A percentile compares a stretch with the other conserved stretches of the same genome.
These are phyloP conservation scores for Lamproptera curius DNA, from an alignment of 2,888 invertebrate species.

Conservation along the genomic window DNA sequence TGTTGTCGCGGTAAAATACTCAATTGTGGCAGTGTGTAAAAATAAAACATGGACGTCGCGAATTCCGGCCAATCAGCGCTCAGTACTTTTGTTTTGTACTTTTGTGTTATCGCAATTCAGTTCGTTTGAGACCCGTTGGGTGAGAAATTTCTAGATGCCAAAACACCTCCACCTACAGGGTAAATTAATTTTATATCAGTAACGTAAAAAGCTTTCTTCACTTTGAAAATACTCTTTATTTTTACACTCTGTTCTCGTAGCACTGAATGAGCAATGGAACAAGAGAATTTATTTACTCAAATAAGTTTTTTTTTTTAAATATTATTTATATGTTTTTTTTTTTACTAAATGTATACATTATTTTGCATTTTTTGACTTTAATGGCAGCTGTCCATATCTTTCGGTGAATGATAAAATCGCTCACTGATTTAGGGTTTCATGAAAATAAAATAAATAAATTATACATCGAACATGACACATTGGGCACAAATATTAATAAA, in stretches of 20 bases:
- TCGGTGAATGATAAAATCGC: conserved; percentile 58
- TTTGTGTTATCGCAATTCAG: conserved; percentile 5
- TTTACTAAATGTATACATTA: conserved; percentile 71
- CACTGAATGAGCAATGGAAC: conserved; percentile 76
- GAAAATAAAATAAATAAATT: conserved; percentile 59
- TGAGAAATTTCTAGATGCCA: conserved; percentile 6
- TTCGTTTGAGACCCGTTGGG: not conserved
- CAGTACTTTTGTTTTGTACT: too few species aligned
- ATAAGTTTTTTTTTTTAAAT: conserved; percentile 69
- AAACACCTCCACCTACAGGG: conserved; percentile 26
- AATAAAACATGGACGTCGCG: conserved; percentile 38
- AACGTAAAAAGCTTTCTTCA: not conserved
- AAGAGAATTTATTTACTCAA: conserved; percentile 78
- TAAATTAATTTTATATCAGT: conserved; percentile 21
- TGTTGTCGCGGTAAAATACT: conserved; percentile 75
- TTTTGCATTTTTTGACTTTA: conserved; percentile 74
- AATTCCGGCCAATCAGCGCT: conserved; percentile 6
- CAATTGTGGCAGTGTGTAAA: conserved; percentile 70
- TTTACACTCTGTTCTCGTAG: conserved; percentile 69
- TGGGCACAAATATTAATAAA: conserved; percentile 71
- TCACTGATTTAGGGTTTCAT: conserved; percentile 67
- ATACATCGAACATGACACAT: conserved; percentile 78
- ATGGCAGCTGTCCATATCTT: conserved; percentile 72
- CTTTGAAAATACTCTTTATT: conserved; percentile 40
- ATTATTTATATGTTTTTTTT: conserved; percentile 64